Conservation (phyloP, 1,140 invertebrate species). For the Drosophila funebris region DNA sequence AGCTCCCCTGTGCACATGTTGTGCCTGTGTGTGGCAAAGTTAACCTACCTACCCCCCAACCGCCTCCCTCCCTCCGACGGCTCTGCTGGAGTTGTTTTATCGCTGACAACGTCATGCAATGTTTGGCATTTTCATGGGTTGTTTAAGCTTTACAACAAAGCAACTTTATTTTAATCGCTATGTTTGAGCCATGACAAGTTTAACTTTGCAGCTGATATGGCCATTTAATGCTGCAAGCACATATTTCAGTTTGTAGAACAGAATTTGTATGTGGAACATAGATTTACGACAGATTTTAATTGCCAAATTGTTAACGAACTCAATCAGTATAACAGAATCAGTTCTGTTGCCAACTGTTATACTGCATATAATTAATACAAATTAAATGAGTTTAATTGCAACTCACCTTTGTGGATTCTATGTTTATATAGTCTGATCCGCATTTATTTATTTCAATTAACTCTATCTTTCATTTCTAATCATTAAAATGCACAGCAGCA, state of each 20-base stretch:
- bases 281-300: not conserved
- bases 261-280: not conserved
- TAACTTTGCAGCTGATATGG: constrained; percentile 5
- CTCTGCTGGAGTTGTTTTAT: constrained; percentile 24
- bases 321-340: too few relatives aligned
- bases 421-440: too few relatives aligned
- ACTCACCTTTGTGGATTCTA: not conserved
- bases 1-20: not conserved
- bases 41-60: not conserved
- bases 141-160: constrained; percentile 36
- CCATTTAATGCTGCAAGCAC: not conserved
- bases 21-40: constrained; percentile 24
- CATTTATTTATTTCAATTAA: not conserved
- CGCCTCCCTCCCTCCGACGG: not conserved
- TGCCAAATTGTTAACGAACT: too few relatives aligned
- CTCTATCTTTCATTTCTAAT: not conserved
- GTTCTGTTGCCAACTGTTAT: too few relatives aligned
- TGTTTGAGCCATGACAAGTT: constrained; percentile 26
- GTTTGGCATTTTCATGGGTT: constrained; percentile 55
- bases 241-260: not conserved
- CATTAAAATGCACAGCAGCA: not conserved
- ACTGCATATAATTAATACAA: too few relatives aligned
- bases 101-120: constrained; percentile 52
- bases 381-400: not conserved
- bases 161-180: constrained; percentile 38